A percentile compares a stretch with the other conserved stretches of the same genome.
These are phyloP conservation scores for Chymomyza fuscimana DNA, from an alignment of 2,888 invertebrate genomes.

Conservation along the genomic window DNA sequence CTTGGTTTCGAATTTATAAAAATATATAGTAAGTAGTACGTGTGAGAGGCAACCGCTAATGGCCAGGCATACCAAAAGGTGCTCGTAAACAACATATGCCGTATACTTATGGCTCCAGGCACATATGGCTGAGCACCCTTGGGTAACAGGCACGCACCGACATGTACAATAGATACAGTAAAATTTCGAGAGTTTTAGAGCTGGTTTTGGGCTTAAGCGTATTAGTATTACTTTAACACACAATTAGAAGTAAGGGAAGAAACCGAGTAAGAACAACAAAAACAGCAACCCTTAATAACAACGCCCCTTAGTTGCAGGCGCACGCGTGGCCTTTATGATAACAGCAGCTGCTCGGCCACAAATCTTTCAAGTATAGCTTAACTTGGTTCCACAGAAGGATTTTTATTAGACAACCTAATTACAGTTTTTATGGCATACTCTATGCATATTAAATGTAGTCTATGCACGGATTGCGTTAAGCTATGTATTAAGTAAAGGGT, in stretches of 20 bases:
- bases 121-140: neutral
- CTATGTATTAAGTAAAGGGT: too few species aligned
- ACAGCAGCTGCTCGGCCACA: slow-evolving; percentile 30
- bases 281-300: slow-evolving; percentile 54
- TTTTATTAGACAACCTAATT: slow-evolving; percentile 65
- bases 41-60: neutral
- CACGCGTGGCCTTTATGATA: slow-evolving; percentile 31
- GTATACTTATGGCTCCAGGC: neutral
- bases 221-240: slow-evolving; percentile 54
- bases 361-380: slow-evolving; percentile 12
- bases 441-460: neutral
- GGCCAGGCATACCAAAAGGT: neutral
- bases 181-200: slow-evolving; percentile 9
- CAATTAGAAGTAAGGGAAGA: slow-evolving; percentile 32
- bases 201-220: slow-evolving; percentile 50
- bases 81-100: slow-evolving; percentile 1
- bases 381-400: slow-evolving; percentile 35
- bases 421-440: slow-evolving; percentile 44
- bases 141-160: neutral
- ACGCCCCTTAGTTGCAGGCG: slow-evolving; percentile 49
- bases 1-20: neutral
- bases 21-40: neutral
- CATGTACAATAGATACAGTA: slow-evolving; percentile 3
- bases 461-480: neutral
- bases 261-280: neutral